Evolutionary conservation across 2,113 vertebrate species (phyloP), one percentile per base, ranked within the genome.

Genomic region (Perccottus glenii): DNA sequence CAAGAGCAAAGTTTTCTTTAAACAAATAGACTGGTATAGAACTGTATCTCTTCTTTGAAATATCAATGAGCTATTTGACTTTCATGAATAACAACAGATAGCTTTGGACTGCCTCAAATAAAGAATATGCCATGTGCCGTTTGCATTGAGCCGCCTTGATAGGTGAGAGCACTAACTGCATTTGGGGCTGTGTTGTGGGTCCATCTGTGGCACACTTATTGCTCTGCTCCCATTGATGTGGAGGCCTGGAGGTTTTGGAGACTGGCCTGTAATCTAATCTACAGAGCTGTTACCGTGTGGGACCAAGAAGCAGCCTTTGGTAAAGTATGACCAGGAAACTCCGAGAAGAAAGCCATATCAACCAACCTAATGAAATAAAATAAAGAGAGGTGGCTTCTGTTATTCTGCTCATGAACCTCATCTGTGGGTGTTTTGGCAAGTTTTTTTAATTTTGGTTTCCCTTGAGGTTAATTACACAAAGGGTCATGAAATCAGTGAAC

Each of bases 21-120:
- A 51, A 59, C 48, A 49, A 55, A 62, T 70, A 12, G 48, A 59
- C 33, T 74, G 27, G 4, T 0, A 9, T 32, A 11, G 52, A 53
- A 51, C 61, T 44, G 49, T 35, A 46, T 33, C 14, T 27, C 48
- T 15, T 62, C 60, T 56, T 48, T 48, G 40, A 85, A 90, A 90
- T 87, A 89, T 79, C 88, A 92, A 84, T 53, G 53, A 53, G 67
- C 82, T 67, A 84, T 90, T 90, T 86, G 79, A 72, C 77, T 83
- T 79, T 73, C 82, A 87, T 87, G 80, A 90, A 73, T 67, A 75
- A 32, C 45, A 76, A 12, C 6, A 16, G 57, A 65, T 15, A 10
- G 50, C 32, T 52, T 27, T 0, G 32, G 11, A 35, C 35, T 38
- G 52, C 61, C 70, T 52, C 43, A n/a, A 51, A 78, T 78, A 64